These are phyloP conservation scores for Melipona beecheii DNA, from an alignment of 2,888 invertebrate species.

Conservation along the genomic window DNA sequence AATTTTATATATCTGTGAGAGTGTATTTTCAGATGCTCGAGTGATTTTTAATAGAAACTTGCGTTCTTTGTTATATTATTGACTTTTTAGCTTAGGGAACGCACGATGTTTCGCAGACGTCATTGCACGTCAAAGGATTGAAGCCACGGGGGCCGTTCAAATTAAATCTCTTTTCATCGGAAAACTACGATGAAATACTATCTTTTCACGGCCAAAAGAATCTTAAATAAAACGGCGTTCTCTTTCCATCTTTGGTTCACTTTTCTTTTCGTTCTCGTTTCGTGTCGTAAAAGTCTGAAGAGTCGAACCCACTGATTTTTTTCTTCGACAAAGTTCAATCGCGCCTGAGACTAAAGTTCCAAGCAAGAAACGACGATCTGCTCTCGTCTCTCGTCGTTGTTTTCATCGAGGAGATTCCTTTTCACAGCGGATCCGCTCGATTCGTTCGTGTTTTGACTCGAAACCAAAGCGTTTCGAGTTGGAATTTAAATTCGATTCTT, in stretches of 20 bases:
- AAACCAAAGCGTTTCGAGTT: not conserved
- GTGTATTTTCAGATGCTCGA: too few species aligned
- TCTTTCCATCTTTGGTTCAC: not conserved
- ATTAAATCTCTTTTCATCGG: too few species aligned
- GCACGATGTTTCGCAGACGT: too few species aligned
- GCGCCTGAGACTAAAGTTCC: not conserved
- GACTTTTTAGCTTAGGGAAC: too few species aligned
- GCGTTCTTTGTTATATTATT: too few species aligned
- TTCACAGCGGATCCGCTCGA: not conserved
- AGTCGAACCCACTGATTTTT: not conserved
- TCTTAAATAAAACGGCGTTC: conserved; percentile 1
- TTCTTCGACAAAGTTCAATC: not conserved
- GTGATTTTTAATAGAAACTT: too few species aligned
- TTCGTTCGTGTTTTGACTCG: not conserved
- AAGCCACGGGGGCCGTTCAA: too few species aligned
- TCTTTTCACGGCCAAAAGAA: conserved; percentile 6
- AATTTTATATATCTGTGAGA: too few species aligned
- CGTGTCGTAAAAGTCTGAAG: not conserved
- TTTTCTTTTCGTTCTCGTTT: not conserved
- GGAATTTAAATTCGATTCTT: not conserved
- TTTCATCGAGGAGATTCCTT: not conserved
- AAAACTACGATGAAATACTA: too few species aligned
- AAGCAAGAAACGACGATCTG: not conserved
- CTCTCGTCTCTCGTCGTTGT: not conserved
- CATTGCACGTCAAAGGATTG: too few species aligned